Conservation (phyloP, 2,888 invertebrate species). For the Clostera curtula region DNA sequence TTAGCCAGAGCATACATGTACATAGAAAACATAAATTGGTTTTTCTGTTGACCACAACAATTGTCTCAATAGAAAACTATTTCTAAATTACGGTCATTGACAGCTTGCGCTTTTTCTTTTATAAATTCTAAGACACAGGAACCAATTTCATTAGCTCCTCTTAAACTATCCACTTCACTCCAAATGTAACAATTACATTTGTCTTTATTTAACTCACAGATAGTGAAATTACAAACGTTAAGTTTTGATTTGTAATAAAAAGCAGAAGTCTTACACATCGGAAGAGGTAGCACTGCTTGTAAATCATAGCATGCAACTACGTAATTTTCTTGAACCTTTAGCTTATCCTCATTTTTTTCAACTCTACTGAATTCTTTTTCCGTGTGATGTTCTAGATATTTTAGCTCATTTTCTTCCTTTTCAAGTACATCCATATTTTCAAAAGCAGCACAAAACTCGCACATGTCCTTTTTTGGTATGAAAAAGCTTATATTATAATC, state of each 20-base stretch:
- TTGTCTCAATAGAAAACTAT: conserved; percentile 11
- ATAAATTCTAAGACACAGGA: conserved; percentile 11
- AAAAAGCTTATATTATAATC: conserved; percentile 1
- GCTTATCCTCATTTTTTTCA: conserved; percentile 9
- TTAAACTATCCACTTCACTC: conserved; percentile 11
- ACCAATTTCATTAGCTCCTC: conserved; percentile 18
- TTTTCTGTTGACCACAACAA: conserved; percentile 13
- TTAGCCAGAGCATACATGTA: conserved; percentile 6
- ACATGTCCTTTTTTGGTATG: neutral
- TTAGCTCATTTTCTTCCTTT: neutral
- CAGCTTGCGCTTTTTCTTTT: conserved; percentile 8
- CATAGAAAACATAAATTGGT: conserved; percentile 11
- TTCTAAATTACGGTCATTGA: conserved; percentile 7
- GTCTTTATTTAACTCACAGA: conserved; percentile 12
- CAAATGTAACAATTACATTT: conserved; percentile 9
- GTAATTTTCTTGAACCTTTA: conserved; percentile 7
- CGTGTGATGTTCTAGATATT: neutral
- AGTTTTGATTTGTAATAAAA: conserved; percentile 14
- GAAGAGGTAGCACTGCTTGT: conserved; percentile 15
- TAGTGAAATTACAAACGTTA: conserved; percentile 16
- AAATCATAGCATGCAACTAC: conserved; percentile 12
- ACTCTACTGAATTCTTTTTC: conserved; percentile 11
- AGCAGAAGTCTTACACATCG: conserved; percentile 10
- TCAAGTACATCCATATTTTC: neutral
- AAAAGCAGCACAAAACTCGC: neutral